Evolutionary conservation across 2,888 invertebrate genomes (phyloP).

Genomic region (Adelphocoris suturalis): DNA sequence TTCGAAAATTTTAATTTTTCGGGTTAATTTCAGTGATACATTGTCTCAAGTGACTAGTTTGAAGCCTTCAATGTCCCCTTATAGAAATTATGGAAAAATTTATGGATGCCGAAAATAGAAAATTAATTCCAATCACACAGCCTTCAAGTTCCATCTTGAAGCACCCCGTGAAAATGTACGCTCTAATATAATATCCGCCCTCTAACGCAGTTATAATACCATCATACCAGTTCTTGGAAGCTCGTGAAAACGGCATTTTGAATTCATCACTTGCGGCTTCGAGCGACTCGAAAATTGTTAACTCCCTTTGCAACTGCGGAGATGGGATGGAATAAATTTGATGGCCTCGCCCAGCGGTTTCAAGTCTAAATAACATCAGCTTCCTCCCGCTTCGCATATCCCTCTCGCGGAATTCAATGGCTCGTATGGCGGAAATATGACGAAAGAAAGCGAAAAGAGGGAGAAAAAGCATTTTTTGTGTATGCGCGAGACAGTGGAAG

Average conservation of each 20-base stretch:
- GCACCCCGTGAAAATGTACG: too few relatives aligned
- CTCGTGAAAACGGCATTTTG: background rate
- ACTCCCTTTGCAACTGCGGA: background rate
- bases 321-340: conserved; percentile 16
- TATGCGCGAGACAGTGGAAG: too few relatives aligned
- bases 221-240: background rate
- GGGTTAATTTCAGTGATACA: too few relatives aligned
- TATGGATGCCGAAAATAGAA: background rate
- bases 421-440: background rate
- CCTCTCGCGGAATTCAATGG: background rate
- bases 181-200: too few relatives aligned
- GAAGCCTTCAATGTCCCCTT: too few relatives aligned
- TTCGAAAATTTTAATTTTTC: too few relatives aligned
- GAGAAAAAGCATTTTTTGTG: too few relatives aligned
- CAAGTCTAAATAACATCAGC: conserved; percentile 18
- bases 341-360: background rate
- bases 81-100: too few relatives aligned
- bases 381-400: background rate
- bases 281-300: conserved; percentile 11
- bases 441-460: too few relatives aligned
- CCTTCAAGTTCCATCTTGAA: too few relatives aligned
- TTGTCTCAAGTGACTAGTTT: too few relatives aligned
- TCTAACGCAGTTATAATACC: background rate
- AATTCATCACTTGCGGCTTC: background rate
- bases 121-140: too few relatives aligned